A percentile compares a stretch with the other conserved stretches of the same genome.
Evolutionary conservation across 2,113 vertebrate species (phyloP).

Genomic region (Helogale parvula): DNA sequence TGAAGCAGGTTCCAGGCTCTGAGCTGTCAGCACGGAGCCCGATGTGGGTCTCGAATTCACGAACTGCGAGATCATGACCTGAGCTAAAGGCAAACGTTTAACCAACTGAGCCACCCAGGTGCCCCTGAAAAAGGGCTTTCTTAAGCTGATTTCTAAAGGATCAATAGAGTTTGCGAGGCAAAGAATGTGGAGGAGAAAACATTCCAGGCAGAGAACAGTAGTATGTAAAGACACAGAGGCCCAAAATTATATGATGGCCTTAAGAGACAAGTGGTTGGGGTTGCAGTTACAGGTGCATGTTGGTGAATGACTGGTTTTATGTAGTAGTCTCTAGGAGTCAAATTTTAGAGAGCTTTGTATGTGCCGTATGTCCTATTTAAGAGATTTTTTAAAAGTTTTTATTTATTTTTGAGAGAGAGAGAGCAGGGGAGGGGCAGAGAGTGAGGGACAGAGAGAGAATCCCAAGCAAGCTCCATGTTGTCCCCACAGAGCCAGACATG

Average conservation of each 20-base stretch:
- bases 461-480: no score
- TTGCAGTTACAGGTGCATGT: neutral
- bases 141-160: constrained; percentile 43
- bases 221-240: constrained; percentile 1
- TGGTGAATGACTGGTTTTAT: neutral
- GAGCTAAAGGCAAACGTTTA: no score
- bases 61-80: no score
- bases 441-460: no score
- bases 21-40: no score
- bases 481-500: no score
- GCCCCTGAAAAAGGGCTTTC: neutral
- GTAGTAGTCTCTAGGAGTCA: neutral
- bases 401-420: no score
- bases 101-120: no score
- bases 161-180: neutral
- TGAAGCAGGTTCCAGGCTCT: no score
- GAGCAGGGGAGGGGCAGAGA: no score
- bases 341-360: neutral
- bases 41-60: no score
- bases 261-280: neutral
- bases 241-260: neutral
- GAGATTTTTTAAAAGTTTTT: neutral
- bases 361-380: neutral
- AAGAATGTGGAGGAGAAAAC: neutral
- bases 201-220: neutral